phyloP scores from a whole-genome alignment of 2,797 vertebrate genomes.

The Crax fasciolata region DNA sequence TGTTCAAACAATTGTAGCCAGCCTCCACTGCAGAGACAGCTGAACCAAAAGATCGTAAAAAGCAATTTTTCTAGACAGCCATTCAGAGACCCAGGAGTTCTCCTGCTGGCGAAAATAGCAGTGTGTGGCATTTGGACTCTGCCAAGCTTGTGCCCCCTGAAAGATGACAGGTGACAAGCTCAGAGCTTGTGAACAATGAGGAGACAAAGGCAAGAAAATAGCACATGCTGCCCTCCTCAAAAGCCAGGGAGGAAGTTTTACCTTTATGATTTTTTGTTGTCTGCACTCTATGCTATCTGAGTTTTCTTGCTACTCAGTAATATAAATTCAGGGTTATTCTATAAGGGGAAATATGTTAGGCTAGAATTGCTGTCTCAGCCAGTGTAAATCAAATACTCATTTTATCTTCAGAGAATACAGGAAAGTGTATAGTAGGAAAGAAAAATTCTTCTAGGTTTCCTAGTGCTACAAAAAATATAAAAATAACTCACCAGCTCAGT shows the following conservation, averaged over 20 bases:
- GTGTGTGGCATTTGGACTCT: neutral
- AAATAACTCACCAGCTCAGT: neutral
- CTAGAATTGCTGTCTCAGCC: neutral
- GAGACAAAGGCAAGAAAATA: conserved; percentile 28
- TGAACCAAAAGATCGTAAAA: conserved; percentile 34
- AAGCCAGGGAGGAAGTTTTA: neutral
- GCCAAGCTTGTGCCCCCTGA: neutral
- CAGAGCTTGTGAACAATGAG: neutral
- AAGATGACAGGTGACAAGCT: neutral
- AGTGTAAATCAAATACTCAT: neutral
- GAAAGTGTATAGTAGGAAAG: neutral
- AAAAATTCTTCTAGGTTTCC: neutral
- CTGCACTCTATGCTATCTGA: neutral
- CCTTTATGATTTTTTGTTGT: neutral
- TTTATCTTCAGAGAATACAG: conserved; percentile 6
- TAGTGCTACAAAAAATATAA: neutral
- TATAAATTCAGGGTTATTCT: neutral
- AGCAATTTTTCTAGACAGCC: conserved; percentile 30
- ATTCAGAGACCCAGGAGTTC: neutral
- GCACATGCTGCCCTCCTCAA: neutral
- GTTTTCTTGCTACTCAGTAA: neutral
- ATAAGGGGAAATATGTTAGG: neutral
- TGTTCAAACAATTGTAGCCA: conserved; percentile 24
- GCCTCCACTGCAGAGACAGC: neutral
- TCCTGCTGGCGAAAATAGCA: neutral